phyloP scores from a whole-genome alignment of 2,888 invertebrate genomes.

The Chalcosyrphus nemorum region DNA sequence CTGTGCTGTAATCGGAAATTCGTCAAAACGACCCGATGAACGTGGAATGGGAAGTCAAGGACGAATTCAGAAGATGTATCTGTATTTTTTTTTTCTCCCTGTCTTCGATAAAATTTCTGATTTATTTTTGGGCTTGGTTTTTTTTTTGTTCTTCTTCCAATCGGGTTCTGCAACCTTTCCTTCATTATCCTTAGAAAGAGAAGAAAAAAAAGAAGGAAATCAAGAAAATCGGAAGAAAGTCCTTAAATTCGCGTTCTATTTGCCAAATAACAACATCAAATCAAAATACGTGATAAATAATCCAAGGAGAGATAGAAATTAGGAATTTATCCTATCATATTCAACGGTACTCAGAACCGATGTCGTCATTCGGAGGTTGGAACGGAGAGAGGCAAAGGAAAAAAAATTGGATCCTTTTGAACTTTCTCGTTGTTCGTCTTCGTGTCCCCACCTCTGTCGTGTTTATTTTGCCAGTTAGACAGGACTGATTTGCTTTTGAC shows the following conservation, averaged over 20 bases:
- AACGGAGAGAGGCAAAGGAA: neutral
- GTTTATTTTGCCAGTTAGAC: constrained; percentile 71
- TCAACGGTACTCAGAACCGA: constrained; percentile 38
- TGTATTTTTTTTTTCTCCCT: neutral
- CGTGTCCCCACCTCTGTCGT: constrained; percentile 33
- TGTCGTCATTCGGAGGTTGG: constrained; percentile 15
- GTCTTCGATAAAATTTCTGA: constrained; percentile 19
- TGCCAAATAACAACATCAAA: constrained; percentile 72
- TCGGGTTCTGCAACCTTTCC: constrained; percentile 45
- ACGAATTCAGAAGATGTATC: constrained; percentile 7
- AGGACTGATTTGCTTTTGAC: constrained; percentile 71
- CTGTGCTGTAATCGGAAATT: constrained; percentile 57
- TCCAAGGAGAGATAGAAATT: constrained; percentile 67
- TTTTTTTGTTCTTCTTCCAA: neutral
- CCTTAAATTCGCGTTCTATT: constrained; percentile 71
- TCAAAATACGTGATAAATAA: constrained; percentile 72
- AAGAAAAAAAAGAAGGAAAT: neutral
- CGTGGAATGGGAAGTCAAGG: constrained; percentile 22
- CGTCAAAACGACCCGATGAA: constrained; percentile 49
- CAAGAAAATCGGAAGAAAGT: constrained; percentile 44
- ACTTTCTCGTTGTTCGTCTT: constrained; percentile 46
- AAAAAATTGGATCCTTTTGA: constrained; percentile 61
- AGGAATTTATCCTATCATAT: constrained; percentile 66
- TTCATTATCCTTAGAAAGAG: constrained; percentile 48
- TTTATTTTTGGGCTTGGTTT: constrained; percentile 40